Evolutionary conservation across 1,140 invertebrate genomes (phyloP), one percentile per base, ranked within the genome.

Genomic region (Caenorhabditis remanei): DNA sequence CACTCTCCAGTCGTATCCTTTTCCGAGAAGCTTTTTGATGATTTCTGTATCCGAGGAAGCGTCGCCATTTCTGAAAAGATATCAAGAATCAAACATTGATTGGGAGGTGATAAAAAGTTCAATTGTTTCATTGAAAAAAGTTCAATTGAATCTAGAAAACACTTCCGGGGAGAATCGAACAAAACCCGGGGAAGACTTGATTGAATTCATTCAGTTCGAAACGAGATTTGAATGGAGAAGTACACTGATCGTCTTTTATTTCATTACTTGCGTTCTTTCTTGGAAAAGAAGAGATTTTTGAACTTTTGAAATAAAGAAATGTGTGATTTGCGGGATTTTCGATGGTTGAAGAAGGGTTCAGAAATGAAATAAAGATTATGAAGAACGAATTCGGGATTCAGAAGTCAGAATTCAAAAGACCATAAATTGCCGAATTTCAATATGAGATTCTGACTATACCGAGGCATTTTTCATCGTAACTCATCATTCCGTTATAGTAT

Each of bases 1-100:
- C 48, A 92, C 91, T 43, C 91, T 55, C 91, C 91, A 92, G 65
- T 92, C 91, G 84, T 92, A 92, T 9, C 91, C 92, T 48, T 89
- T 88, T 83, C 88, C 90, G 43, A 92, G 85, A n/a, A 92, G 84
- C 67, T 84, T 87, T 41, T 92, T 90, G 84, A 92, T 90, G 43
- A 92, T 92, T 84, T 92, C 91, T 16, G 91, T 92, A 87, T 92
- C 91, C n/a, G 90, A 88, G 16, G 53, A 19, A 40, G 86, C 86
- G 41, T 83, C 86, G 5, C 46, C 48, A 32, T 84, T 46, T 19
- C 82, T 87, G 86, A 40, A 87, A 83, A 16, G 50, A 41, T 0
- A 58, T 40, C 24, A 8, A 16, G 16, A 53, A 53, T 53, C 50
- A 53, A 53, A 53, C 50, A 16, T 63, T 32, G 11, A 11, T 58